Conservation (phyloP, 1,140 invertebrate genomes). For the Apocrypta bakeri region DNA sequence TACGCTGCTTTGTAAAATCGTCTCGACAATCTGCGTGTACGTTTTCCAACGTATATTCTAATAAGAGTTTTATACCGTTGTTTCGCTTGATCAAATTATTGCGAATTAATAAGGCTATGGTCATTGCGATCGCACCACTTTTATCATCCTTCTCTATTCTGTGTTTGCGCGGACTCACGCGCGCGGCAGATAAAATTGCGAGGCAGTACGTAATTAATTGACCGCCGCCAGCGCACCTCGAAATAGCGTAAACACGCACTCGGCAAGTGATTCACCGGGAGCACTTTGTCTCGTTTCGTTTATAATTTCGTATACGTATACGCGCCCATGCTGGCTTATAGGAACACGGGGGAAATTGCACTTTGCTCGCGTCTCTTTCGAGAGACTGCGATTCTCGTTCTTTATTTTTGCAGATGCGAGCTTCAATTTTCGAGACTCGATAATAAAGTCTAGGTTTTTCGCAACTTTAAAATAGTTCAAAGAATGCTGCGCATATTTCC, state of each 20-base stretch:
- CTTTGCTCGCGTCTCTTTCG: background rate
- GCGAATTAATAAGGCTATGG: constrained; percentile 31
- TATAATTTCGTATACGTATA: constrained; percentile 28
- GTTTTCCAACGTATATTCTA: background rate
- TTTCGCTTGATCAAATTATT: too few relatives aligned
- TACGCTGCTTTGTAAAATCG: background rate
- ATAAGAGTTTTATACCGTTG: too few relatives aligned
- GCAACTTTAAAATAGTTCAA: too few relatives aligned
- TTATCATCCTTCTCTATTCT: background rate
- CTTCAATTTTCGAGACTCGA: background rate
- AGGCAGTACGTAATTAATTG: constrained; percentile 19
- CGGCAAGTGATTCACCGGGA: constrained; percentile 14
- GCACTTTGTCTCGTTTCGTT: constrained; percentile 35
- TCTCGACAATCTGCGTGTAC: background rate
- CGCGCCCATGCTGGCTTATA: background rate
- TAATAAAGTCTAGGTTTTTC: too few relatives aligned
- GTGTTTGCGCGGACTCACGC: background rate
- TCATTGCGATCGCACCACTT: background rate
- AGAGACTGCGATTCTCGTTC: too few relatives aligned
- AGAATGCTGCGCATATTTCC: too few relatives aligned
- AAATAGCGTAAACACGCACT: constrained; percentile 32
- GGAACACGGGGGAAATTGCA: too few relatives aligned
- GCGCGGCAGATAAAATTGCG: background rate
- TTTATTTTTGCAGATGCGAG: background rate
- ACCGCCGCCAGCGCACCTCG: background rate